Conservation (phyloP, 1,140 invertebrate species). For the Drosophila parvula region DNA sequence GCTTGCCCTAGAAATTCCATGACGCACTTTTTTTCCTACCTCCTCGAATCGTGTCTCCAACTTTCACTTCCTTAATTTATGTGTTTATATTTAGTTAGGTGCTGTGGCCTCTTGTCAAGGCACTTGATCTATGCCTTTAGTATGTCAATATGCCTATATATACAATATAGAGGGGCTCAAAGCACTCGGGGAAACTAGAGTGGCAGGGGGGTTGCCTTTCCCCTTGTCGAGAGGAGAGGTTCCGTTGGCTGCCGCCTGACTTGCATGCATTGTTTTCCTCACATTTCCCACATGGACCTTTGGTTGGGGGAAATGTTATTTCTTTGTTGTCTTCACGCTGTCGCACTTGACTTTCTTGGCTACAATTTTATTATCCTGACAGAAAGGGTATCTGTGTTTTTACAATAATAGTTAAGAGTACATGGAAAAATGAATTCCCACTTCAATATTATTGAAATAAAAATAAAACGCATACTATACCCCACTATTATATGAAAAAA, state of each 20-base stretch:
- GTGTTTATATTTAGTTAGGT: slow-evolving; percentile 57
- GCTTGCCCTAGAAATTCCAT: slow-evolving; percentile 10
- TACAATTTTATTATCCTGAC: slow-evolving; percentile 31
- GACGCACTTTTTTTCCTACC: slow-evolving; percentile 4
- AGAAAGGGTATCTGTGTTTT: background rate
- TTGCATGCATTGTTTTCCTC: slow-evolving; percentile 74
- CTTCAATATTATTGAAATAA: background rate
- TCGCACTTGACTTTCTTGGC: slow-evolving; percentile 56
- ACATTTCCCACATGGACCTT: slow-evolving; percentile 39
- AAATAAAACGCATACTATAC: background rate
- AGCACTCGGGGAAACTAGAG: background rate
- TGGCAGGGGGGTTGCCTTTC: too few species aligned
- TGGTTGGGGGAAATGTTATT: slow-evolving; percentile 19
- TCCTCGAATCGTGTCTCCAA: background rate
- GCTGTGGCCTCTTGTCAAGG: slow-evolving; percentile 51
- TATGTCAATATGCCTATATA: slow-evolving; percentile 72
- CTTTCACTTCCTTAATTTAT: slow-evolving; percentile 49
- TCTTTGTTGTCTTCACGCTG: slow-evolving; percentile 69
- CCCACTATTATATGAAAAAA: background rate
- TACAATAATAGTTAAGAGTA: background rate
- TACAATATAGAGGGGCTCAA: slow-evolving; percentile 24
- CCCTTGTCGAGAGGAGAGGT: background rate
- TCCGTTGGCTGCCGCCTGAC: slow-evolving; percentile 27
- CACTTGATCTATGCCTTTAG: slow-evolving; percentile 74
- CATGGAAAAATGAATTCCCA: background rate